Evolutionary conservation across 2,888 invertebrate genomes (phyloP), one percentile per base, ranked within the genome.

Genomic region (Epistrophe grossulariae): DNA sequence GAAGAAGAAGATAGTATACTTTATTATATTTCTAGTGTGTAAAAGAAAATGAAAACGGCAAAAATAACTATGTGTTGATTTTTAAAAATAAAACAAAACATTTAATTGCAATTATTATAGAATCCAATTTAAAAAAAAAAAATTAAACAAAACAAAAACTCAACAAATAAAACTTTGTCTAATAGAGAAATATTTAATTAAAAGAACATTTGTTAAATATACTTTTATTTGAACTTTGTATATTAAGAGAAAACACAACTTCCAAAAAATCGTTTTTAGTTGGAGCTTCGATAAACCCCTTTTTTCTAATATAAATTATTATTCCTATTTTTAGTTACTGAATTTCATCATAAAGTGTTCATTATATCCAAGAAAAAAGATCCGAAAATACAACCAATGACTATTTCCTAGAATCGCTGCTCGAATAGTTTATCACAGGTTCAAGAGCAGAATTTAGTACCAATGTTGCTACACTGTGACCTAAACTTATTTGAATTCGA

Each of bases 111-210:
- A 80, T 71, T 77, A 77, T 66, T 72, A 77, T 60, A 84, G 71
- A 68, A 72, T 74, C 52, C 38, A 31, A 48, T 35, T 55, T 31
- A 57, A 57, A 66, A 19, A 57, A 57, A 66, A 19, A 64, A 66
- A 45, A 7, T 43, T 15, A 31, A 79, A 77, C 45, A 19, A 64
- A 66, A 66, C 35, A 64, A 64, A 4, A 64, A 64, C 64, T 45
- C n/a, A 62, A 62, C 50, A 62, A 74, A 62, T 13, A 66, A 55
- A 79, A 71, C 62, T 71, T 78, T 79, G 79, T 79, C 79, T 68
- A 77, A 87, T 79, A 87, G 79, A 83, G 72, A 87, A 87, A 71
- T 83, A 87, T 87, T 87, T 85, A 85, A 85, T 73, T 79, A 85
- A 81, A 79, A 28, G 5, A 10, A 7, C 19, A 38, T 55, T 77